phyloP scores from a whole-genome alignment of 1,140 invertebrate genomes.

The Pseudomyrmex dendroicus region DNA sequence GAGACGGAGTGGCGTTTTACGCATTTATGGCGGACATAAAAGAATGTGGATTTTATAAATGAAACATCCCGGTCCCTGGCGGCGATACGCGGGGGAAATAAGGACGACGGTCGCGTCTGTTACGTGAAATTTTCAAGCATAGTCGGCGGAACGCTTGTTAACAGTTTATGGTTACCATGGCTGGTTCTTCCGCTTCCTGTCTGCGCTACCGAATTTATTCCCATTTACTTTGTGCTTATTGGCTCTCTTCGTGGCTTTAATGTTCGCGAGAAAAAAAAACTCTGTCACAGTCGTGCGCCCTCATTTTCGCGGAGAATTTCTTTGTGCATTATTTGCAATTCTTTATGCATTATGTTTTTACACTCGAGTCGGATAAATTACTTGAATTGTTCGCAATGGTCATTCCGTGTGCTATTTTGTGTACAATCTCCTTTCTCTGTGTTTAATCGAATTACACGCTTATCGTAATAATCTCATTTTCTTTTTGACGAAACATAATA shows the following conservation, averaged over 20 bases:
- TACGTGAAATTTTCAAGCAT: conserved; percentile 54
- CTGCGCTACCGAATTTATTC: conserved; percentile 45
- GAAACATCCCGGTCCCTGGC: conserved; percentile 44
- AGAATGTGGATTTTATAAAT: conserved; percentile 61
- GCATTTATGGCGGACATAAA: conserved; percentile 54
- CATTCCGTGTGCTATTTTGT: not conserved
- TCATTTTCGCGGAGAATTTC: not conserved
- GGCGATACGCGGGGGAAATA: conserved; percentile 44
- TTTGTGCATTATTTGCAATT: not conserved
- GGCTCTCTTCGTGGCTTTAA: not conserved
- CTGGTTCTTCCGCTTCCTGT: conserved; percentile 35
- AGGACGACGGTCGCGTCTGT: conserved; percentile 35
- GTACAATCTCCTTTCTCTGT: too few species aligned
- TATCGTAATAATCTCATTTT: not conserved
- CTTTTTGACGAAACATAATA: too few species aligned
- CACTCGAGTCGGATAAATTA: conserved; percentile 31
- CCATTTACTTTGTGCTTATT: conserved; percentile 43
- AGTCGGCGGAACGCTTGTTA: conserved; percentile 45
- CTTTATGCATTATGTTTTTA: not conserved
- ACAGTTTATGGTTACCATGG: conserved; percentile 50
- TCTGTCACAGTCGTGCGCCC: not conserved
- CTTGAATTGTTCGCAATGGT: not conserved
- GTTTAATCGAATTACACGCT: too few species aligned
- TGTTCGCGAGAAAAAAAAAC: conserved; percentile 9
- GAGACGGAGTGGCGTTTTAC: conserved; percentile 46